phyloP scores from a whole-genome alignment of 2,113 vertebrate genomes.

The Fukomys damarensis region DNA sequence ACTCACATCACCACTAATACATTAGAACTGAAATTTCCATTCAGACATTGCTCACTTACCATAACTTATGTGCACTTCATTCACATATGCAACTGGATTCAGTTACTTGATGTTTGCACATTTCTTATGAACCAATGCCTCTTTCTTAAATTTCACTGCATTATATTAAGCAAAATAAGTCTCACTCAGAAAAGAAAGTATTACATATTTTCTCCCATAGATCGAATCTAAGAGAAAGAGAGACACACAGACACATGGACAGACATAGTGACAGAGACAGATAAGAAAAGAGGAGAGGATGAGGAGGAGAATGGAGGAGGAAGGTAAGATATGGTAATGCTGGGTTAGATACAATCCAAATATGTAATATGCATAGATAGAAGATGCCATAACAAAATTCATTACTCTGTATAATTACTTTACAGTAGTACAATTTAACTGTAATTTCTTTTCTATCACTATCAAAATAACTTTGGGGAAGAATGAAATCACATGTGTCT shows the following conservation, averaged over 20 bases:
- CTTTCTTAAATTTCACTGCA: constrained; percentile 28
- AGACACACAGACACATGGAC: too few species aligned
- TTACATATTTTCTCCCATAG: not conserved
- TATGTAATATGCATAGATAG: not conserved
- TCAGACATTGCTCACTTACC: constrained; percentile 34
- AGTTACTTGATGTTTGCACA: not conserved
- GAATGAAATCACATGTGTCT: constrained; percentile 47
- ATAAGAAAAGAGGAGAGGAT: not conserved
- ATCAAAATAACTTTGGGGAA: not conserved
- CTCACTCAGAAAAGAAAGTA: not conserved
- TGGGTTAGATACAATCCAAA: not conserved
- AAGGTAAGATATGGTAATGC: not conserved
- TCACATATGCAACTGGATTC: not conserved
- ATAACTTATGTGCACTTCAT: not conserved
- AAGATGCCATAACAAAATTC: not conserved
- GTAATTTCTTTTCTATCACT: not conserved
- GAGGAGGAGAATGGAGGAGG: not conserved
- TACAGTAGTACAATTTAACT: not conserved
- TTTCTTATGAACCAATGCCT: not conserved
- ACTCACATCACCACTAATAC: not conserved
- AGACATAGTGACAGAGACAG: not conserved
- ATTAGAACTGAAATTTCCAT: not conserved
- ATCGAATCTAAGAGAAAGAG: not conserved
- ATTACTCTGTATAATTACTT: not conserved
- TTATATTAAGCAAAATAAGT: not conserved